Percentiles rank a stretch among this genome's conserved stretches.
phyloP scores from a whole-genome alignment of 2,888 invertebrate species.

The Orchestes rusci region DNA sequence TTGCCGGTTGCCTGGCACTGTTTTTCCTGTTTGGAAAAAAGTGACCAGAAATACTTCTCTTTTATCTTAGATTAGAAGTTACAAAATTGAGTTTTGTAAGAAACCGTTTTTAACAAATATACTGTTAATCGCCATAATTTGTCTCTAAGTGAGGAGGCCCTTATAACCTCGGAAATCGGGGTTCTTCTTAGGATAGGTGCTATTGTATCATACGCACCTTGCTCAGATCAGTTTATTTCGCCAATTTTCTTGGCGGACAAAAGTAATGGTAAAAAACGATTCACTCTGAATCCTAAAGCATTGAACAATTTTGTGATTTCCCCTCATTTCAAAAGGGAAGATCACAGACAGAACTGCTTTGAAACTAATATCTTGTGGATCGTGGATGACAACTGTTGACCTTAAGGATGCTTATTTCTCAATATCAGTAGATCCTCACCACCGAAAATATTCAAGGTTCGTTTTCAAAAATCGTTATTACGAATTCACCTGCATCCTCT shows the following conservation, averaged over 20 bases:
- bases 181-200: background rate
- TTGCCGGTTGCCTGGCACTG: background rate
- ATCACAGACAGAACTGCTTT: constrained; percentile 6
- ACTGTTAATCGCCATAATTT: background rate
- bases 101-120: background rate
- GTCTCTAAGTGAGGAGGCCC: background rate
- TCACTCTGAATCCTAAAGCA: constrained; percentile 3
- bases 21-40: background rate
- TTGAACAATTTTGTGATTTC: background rate
- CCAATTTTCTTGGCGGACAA: constrained; percentile 8
- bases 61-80: background rate
- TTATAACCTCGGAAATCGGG: background rate
- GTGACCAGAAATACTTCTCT: background rate
- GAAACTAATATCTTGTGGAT: background rate
- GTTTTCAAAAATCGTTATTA: constrained; percentile 1
- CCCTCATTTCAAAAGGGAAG: constrained; percentile 8
- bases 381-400: background rate
- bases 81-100: background rate
- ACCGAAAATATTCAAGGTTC: constrained; percentile 6
- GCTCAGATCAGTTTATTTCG: constrained; percentile 2
- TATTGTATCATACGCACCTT: background rate
- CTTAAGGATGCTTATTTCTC: constrained; percentile 10
- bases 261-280: constrained; percentile 5
- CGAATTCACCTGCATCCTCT: constrained; percentile 6
- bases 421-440: constrained; percentile 20